A percentile compares a stretch with the other conserved stretches of the same genome.
Evolutionary conservation across 1,140 invertebrate species (phyloP).

Genomic region (Polyergus mexicanus): DNA sequence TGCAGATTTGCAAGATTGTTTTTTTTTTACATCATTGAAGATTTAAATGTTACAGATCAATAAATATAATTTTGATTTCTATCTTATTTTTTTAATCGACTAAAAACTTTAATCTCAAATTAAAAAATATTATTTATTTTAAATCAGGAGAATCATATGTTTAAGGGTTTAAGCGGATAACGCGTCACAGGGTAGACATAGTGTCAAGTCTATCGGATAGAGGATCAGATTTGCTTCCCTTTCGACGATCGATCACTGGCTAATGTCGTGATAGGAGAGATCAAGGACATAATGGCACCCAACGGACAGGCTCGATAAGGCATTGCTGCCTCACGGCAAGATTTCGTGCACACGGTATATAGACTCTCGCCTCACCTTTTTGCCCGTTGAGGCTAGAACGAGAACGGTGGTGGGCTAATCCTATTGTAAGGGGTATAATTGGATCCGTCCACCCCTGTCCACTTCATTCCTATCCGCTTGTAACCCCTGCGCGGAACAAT

Average conservation of each 20-base stretch:
- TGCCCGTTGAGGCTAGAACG: slow-evolving; percentile 62
- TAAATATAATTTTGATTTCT: background rate
- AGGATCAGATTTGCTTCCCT: slow-evolving; percentile 63
- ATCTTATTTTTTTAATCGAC: background rate
- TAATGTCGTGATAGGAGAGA: slow-evolving; percentile 64
- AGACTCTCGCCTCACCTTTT: slow-evolving; percentile 62
- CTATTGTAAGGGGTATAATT: slow-evolving; percentile 80
- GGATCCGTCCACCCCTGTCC: slow-evolving; percentile 73
- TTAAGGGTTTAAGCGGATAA: background rate
- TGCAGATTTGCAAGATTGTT: background rate
- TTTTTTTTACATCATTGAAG: background rate
- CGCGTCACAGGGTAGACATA: background rate
- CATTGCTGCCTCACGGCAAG: slow-evolving; percentile 59
- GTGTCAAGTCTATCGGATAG: slow-evolving; percentile 22
- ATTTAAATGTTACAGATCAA: background rate
- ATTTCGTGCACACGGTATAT: slow-evolving; percentile 50
- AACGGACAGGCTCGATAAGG: slow-evolving; percentile 71
- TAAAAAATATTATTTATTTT: background rate
- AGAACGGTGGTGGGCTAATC: slow-evolving; percentile 72
- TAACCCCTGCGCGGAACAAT: slow-evolving; percentile 68
- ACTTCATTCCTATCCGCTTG: slow-evolving; percentile 73
- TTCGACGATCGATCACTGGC: slow-evolving; percentile 67
- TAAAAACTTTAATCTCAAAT: background rate
- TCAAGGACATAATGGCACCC: slow-evolving; percentile 73
- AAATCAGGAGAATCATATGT: background rate